Evolutionary conservation across 2,113 vertebrate species (phyloP).

Genomic region (Sprattus sprattus): DNA sequence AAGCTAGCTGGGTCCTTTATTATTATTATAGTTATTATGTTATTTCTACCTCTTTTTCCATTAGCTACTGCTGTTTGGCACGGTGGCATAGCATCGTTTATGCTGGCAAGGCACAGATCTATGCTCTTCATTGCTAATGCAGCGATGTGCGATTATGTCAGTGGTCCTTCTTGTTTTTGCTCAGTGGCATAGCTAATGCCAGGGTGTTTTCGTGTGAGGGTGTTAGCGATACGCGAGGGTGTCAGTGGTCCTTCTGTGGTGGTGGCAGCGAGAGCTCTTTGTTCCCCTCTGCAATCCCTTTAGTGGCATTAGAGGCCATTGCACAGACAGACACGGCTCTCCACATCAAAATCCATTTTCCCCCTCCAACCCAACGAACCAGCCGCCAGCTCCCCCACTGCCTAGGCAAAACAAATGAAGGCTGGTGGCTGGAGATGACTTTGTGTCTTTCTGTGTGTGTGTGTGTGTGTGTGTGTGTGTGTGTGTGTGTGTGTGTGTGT

Average conservation of each 20-base stretch:
- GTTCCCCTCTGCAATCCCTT: background rate
- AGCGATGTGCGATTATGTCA: background rate
- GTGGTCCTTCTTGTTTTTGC: background rate
- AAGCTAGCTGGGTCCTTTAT: no score
- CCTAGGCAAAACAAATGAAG: background rate
- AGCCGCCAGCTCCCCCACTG: no score
- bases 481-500: background rate
- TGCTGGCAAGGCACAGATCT: no score
- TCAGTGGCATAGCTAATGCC: background rate
- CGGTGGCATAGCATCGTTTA: no score
- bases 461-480: background rate
- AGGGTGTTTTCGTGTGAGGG: background rate
- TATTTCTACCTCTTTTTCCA: no score
- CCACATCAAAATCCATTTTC: background rate
- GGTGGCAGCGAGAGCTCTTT: background rate
- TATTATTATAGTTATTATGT: no score
- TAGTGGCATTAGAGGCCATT: background rate
- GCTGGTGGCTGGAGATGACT: no score
- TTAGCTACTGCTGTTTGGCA: no score
- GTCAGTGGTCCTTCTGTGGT: background rate
- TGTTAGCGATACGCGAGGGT: conserved; percentile 6
- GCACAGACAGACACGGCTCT: background rate
- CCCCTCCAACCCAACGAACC: background rate
- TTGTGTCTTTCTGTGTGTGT: background rate
- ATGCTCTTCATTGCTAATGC: no score